Percentiles rank a stretch among this genome's conserved stretches.
These are phyloP conservation scores for Arenaria interpres DNA, from an alignment of 2,113 vertebrate species.

Conservation along the genomic window DNA sequence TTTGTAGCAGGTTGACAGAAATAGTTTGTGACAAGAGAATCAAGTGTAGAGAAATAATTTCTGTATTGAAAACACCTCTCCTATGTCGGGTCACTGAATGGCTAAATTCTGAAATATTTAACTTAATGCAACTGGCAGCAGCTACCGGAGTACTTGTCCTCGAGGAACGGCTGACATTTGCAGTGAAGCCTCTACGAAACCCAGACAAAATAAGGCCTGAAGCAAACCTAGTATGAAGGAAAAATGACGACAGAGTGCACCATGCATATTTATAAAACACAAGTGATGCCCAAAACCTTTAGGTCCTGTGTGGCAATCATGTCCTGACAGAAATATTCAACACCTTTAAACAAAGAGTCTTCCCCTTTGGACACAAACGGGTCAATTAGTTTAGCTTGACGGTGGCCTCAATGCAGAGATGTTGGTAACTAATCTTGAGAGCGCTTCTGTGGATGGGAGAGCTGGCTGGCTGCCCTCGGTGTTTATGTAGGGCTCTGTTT, in stretches of 20 bases:
- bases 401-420: neutral
- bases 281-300: neutral
- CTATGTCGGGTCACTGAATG: neutral
- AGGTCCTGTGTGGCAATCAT: neutral
- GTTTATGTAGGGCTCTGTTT: neutral
- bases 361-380: neutral
- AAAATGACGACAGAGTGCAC: neutral
- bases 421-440: neutral
- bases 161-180: conserved; percentile 54
- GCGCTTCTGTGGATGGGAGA: neutral
- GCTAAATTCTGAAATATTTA: conserved; percentile 43
- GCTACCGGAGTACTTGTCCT: neutral
- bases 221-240: neutral
- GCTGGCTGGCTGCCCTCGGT: neutral
- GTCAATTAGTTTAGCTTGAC: neutral
- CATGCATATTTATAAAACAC: neutral
- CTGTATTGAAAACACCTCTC: conserved; percentile 14
- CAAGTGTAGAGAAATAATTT: conserved; percentile 33
- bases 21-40: conserved; percentile 18
- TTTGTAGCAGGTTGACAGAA: neutral
- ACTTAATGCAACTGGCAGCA: conserved; percentile 48
- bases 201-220: neutral
- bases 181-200: neutral
- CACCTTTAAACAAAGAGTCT: neutral
- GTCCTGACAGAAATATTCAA: neutral